Conservation (phyloP, 2,113 vertebrate genomes). For the Engystomops pustulosus region DNA sequence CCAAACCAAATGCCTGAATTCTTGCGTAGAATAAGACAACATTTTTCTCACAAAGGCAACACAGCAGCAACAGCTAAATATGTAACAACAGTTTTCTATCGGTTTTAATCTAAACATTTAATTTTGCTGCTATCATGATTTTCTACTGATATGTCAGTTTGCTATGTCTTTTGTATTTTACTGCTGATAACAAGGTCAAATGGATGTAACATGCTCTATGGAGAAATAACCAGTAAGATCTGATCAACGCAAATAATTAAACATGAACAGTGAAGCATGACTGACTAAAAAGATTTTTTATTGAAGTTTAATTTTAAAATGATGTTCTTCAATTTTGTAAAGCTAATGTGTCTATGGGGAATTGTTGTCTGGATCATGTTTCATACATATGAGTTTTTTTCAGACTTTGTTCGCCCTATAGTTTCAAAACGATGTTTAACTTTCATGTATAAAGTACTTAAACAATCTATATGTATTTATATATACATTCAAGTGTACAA, state of each 20-base stretch:
- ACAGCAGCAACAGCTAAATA: background rate
- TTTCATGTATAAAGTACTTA: too few relatives aligned
- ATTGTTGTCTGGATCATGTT: background rate
- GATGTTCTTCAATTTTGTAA: background rate
- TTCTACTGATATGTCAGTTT: background rate
- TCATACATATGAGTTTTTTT: background rate
- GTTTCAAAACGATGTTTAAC: too few relatives aligned
- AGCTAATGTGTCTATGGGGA: background rate
- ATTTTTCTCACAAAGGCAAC: background rate
- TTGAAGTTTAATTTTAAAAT: constrained; percentile 6
- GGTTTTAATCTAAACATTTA: background rate
- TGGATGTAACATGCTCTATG: background rate
- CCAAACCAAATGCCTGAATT: background rate
- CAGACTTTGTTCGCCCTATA: background rate
- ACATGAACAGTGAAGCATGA: background rate
- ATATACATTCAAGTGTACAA: too few relatives aligned
- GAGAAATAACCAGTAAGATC: constrained; percentile 5
- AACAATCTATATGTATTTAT: too few relatives aligned
- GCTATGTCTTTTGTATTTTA: background rate
- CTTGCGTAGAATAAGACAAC: background rate
- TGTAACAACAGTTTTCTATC: background rate
- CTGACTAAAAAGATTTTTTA: background rate
- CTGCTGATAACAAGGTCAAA: constrained; percentile 4
- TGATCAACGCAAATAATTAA: background rate
- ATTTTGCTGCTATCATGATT: background rate